Evolutionary conservation across 2,113 vertebrate species (phyloP).

Genomic region (Vulpes lagopus): DNA sequence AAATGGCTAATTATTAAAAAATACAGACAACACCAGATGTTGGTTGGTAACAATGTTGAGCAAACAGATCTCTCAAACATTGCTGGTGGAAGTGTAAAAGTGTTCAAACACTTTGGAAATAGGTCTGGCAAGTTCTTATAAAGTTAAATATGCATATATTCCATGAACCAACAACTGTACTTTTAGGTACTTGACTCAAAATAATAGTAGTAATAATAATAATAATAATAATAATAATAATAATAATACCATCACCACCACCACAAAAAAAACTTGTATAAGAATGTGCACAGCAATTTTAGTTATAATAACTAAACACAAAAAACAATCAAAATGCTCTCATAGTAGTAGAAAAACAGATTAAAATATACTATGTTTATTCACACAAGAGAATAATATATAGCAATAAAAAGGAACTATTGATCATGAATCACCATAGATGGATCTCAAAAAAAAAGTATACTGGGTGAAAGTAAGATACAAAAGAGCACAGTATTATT

Average conservation of each 20-base stretch:
- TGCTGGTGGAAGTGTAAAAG: not conserved
- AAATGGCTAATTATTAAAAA: conserved; percentile 43
- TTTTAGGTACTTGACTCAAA: not conserved
- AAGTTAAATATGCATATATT: not conserved
- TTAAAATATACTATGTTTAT: not conserved
- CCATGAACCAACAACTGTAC: not conserved
- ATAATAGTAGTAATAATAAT: not conserved
- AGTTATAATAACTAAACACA: not conserved
- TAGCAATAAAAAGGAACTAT: not conserved
- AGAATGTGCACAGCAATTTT: not conserved
- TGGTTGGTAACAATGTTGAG: not conserved
- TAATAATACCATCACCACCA: not conserved
- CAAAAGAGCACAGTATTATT: not conserved
- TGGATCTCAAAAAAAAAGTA: not conserved
- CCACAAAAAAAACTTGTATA: not conserved
- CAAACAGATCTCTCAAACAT: not conserved
- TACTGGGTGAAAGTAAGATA: conserved; percentile 17
- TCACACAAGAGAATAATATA: not conserved
- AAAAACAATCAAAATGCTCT: not conserved
- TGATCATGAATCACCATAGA: not conserved
- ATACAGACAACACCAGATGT: not conserved
- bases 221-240: not conserved
- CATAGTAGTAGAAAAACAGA: not conserved
- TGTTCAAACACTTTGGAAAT: not conserved
- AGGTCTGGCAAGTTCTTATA: not conserved